These are phyloP conservation scores for Amphiura filiformis DNA, from an alignment of 35 echinoderm and acorn worm species.

Conservation along the genomic window DNA sequence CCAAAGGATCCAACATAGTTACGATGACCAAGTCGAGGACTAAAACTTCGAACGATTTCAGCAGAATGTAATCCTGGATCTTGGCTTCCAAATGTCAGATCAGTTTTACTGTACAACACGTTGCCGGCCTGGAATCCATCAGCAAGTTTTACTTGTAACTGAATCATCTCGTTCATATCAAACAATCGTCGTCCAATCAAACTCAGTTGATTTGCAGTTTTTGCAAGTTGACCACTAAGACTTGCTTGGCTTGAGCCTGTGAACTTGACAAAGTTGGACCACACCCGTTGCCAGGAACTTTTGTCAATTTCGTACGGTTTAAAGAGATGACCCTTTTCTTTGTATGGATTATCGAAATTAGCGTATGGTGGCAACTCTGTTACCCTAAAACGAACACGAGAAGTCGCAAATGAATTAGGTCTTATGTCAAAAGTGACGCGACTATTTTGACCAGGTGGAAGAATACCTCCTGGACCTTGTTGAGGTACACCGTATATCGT, in stretches of 20 bases:
- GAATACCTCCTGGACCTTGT: conserved; percentile 6
- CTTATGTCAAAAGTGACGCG: neutral
- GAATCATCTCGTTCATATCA: neutral
- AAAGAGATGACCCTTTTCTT: neutral
- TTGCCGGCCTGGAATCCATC: conserved; percentile 2
- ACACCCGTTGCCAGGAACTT: conserved; percentile 15
- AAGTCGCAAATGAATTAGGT: neutral
- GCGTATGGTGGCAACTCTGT: neutral
- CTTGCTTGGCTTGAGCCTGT: neutral
- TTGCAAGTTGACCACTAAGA: neutral
- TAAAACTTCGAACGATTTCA: neutral
- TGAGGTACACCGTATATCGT: neutral
- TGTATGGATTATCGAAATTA: neutral
- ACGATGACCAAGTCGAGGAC: conserved; percentile 3
- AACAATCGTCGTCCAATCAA: neutral
- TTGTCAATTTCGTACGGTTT: neutral
- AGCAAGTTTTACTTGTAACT: neutral
- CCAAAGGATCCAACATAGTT: conserved; percentile 10
- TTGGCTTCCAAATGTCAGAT: neutral
- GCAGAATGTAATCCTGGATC: conserved; percentile 3
- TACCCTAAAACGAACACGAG: neutral
- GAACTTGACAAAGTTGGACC: conserved; percentile 1
- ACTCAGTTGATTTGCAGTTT: conserved; percentile 16
- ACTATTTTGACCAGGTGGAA: neutral
- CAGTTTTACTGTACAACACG: neutral